Conservation (phyloP, 1,140 invertebrate species). For the Cherax destructor region DNA sequence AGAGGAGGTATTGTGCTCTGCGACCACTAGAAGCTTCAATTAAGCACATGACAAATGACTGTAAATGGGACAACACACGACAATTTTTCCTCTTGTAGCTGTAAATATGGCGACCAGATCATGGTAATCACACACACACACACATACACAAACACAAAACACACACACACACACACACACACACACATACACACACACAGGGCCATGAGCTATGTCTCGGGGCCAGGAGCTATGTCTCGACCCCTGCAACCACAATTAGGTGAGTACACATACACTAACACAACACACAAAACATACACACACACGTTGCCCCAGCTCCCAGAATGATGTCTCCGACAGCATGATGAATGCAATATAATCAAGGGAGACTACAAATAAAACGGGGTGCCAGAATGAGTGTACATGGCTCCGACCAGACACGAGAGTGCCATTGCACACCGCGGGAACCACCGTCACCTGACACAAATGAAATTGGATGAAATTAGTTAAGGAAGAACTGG, state of each 20-base stretch:
- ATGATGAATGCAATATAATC: conserved; percentile 34
- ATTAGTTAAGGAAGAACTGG: conserved; percentile 42
- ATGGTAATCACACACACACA: too few relatives aligned
- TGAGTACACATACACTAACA: too few relatives aligned
- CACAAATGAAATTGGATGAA: conserved; percentile 37
- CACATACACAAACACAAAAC: too few relatives aligned
- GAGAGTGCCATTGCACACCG: not conserved
- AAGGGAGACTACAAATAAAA: conserved; percentile 10
- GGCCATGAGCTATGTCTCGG: too few relatives aligned
- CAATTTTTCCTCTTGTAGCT: too few relatives aligned
- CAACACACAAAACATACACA: not conserved
- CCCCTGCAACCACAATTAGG: too few relatives aligned
- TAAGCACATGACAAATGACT: too few relatives aligned
- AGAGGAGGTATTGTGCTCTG: too few relatives aligned
- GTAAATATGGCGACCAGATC: too few relatives aligned
- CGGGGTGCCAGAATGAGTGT: not conserved
- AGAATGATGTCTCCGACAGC: not conserved
- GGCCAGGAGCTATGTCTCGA: too few relatives aligned
- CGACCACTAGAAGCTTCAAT: too few relatives aligned
- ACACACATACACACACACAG: not conserved
- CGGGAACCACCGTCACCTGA: conserved; percentile 3
- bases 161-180: not conserved
- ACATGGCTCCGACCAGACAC: not conserved
- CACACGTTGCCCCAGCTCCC: not conserved
- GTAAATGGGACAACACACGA: too few relatives aligned